These are phyloP conservation scores for Metopolophium dirhodum DNA, from an alignment of 1,140 invertebrate species.

Conservation along the genomic window DNA sequence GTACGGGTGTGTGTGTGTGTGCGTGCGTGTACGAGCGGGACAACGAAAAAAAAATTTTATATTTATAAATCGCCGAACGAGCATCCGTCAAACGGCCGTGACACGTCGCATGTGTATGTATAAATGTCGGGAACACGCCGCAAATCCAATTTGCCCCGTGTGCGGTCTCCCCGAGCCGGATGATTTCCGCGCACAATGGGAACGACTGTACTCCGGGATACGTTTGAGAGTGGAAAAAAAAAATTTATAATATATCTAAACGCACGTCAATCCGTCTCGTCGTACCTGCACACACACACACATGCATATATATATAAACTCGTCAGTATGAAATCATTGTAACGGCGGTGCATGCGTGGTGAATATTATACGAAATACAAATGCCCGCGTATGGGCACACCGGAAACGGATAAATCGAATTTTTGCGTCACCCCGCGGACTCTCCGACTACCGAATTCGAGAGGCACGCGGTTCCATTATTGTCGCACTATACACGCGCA, in stretches of 20 bases:
- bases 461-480: not conserved
- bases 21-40: not conserved
- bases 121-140: not conserved
- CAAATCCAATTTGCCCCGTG: slow-evolving; percentile 43
- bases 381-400: not conserved
- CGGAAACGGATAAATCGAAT: slow-evolving; percentile 51
- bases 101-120: not conserved
- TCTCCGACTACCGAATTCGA: not conserved
- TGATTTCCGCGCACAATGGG: not conserved
- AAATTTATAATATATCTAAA: not conserved
- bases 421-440: slow-evolving; percentile 26
- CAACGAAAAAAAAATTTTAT: too few relatives aligned
- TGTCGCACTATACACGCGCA: too few relatives aligned
- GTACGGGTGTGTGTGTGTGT: not conserved
- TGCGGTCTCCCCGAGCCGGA: slow-evolving; percentile 32
- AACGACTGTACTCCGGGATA: not conserved
- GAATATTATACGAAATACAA: not conserved
- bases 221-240: not conserved
- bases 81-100: slow-evolving; percentile 45
- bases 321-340: not conserved
- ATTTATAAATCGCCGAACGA: not conserved
- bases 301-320: too few relatives aligned
- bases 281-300: not conserved
- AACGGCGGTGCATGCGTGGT: not conserved
- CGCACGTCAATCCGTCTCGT: not conserved